phyloP scores from a whole-genome alignment of 2,113 vertebrate species.

The Zeus faber region DNA sequence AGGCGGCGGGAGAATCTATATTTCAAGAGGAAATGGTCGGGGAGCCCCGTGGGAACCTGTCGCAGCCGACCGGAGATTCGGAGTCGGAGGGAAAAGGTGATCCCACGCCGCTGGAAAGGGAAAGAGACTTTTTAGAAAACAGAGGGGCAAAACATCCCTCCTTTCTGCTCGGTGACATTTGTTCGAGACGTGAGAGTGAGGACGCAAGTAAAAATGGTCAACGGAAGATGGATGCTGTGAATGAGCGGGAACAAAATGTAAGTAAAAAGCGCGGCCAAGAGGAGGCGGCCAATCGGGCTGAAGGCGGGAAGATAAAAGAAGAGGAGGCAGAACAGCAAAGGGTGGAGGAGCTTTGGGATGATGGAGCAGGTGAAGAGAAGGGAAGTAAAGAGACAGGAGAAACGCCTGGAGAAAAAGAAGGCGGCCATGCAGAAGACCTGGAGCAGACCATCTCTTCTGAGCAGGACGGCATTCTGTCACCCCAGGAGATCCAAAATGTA shows the following conservation, averaged over 20 bases:
- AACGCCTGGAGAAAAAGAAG: slow-evolving; percentile 1
- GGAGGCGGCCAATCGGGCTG: no score
- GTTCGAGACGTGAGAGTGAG: no score
- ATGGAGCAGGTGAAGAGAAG: not conserved
- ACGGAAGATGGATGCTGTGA: no score
- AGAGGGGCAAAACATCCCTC: no score
- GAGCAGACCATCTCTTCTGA: slow-evolving; percentile 13
- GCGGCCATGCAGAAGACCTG: not conserved
- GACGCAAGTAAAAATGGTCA: no score
- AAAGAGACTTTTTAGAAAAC: no score
- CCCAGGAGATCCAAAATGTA: slow-evolving; percentile 65
- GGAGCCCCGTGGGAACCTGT: not conserved
- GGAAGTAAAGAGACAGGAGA: not conserved
- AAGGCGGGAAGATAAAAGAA: slow-evolving; percentile 7
- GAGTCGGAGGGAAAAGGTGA: not conserved
- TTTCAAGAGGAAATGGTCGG: not conserved
- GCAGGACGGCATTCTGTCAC: slow-evolving; percentile 44
- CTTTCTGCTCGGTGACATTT: no score
- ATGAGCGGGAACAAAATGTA: no score
- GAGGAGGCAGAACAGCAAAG: not conserved
- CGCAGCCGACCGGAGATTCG: not conserved
- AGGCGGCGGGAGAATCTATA: no score
- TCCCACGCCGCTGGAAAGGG: not conserved
- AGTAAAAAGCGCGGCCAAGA: no score
- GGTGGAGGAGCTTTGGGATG: not conserved